phyloP scores from a whole-genome alignment of 2,888 invertebrate genomes.

The Molanna angustata region DNA sequence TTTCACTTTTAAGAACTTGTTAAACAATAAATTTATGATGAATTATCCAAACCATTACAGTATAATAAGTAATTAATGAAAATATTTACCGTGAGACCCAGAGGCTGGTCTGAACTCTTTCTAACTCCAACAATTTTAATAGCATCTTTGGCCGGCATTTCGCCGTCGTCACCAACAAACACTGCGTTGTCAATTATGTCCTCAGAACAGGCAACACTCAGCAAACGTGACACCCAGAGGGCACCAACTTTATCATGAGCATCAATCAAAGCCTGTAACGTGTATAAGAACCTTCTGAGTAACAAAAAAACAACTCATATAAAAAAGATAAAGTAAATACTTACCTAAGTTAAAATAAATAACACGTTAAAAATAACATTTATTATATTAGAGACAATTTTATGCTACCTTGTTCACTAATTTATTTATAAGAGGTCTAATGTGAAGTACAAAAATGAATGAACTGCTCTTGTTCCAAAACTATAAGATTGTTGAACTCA shows the following conservation, averaged over 20 bases:
- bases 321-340: background rate
- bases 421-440: no score
- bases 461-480: no score
- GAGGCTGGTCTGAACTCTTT: slow-evolving; percentile 81
- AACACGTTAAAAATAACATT: no score
- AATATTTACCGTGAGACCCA: slow-evolving; percentile 69
- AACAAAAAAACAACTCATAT: background rate
- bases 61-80: no score
- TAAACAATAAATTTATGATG: no score
- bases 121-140: slow-evolving; percentile 85
- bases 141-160: slow-evolving; percentile 72
- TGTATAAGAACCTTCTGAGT: background rate
- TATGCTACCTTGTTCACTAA: no score
- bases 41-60: no score
- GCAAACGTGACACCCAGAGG: slow-evolving; percentile 51
- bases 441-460: no score
- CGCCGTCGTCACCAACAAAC: slow-evolving; percentile 51
- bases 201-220: slow-evolving; percentile 33
- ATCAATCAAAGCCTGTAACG: slow-evolving; percentile 70
- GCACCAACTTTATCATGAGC: slow-evolving; percentile 87
- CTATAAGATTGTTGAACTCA: no score
- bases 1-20: no score
- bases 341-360: background rate
- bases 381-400: no score
- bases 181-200: slow-evolving; percentile 48